phyloP scores from a whole-genome alignment of 2,113 vertebrate species.

The Acrocephalus kingi region DNA sequence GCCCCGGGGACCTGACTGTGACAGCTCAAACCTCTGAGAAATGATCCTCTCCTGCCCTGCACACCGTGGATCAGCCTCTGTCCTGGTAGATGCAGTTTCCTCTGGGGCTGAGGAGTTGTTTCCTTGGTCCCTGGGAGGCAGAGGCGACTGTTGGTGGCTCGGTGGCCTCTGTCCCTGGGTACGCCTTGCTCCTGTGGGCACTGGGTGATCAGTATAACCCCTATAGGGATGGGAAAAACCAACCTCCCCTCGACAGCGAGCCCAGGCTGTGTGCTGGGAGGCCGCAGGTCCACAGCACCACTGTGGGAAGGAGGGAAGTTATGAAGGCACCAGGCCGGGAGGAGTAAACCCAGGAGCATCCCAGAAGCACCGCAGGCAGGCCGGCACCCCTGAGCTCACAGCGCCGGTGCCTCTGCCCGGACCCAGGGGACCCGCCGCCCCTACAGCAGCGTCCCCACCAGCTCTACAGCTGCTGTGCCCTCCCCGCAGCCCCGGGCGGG shows the following conservation, averaged over 20 bases:
- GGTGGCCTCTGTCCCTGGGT: neutral
- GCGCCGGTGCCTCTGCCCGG: rapidly evolving
- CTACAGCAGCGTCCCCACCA: rapidly evolving
- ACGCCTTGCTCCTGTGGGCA: rapidly evolving
- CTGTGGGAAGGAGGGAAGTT: rapidly evolving
- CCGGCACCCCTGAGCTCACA: neutral
- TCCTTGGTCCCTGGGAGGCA: neutral
- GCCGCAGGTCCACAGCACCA: neutral
- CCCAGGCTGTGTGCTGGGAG: neutral
- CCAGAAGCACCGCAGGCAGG: neutral
- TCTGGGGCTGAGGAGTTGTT: rapidly evolving
- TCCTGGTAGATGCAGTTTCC: rapidly evolving
- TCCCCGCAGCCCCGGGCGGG: neutral
- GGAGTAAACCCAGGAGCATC: neutral
- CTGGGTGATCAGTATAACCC: rapidly evolving
- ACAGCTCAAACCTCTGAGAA: neutral
- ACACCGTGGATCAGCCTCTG: rapidly evolving
- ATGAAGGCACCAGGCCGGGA: neutral
- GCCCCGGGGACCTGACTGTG: rapidly evolving
- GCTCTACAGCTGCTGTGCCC: rapidly evolving
- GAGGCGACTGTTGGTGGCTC: rapidly evolving
- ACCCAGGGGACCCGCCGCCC: rapidly evolving
- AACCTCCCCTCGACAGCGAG: rapidly evolving
- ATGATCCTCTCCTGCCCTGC: rapidly evolving
- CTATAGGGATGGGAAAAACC: rapidly evolving